These are phyloP conservation scores for Philereme vetulata DNA, from an alignment of 2,888 invertebrate genomes.

Conservation along the genomic window DNA sequence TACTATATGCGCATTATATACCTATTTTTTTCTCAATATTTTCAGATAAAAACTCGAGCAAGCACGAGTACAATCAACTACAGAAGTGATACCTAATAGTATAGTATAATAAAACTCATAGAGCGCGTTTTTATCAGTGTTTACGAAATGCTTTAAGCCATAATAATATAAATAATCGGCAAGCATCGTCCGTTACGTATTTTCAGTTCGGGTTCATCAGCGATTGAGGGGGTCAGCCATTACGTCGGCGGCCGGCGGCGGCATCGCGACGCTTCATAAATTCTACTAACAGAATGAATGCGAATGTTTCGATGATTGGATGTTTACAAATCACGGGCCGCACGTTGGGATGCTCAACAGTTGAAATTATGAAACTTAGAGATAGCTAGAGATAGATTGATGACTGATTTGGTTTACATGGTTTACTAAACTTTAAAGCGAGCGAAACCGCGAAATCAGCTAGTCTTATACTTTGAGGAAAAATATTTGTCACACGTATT, in stretches of 20 bases:
- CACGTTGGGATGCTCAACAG: too few relatives aligned
- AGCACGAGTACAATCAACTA: conserved; percentile 19
- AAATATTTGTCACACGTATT: conserved; percentile 17
- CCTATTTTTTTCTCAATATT: conserved; percentile 1
- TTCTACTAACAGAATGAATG: too few relatives aligned
- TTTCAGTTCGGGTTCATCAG: conserved; percentile 38
- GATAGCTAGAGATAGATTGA: too few relatives aligned
- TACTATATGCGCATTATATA: conserved; percentile 11
- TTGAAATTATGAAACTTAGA: too few relatives aligned
- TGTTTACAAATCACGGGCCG: too few relatives aligned
- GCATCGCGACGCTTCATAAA: too few relatives aligned
- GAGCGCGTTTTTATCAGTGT: conserved; percentile 23
- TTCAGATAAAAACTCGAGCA: conserved; percentile 17
- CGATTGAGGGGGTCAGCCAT: conserved; percentile 41
- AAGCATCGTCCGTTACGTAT: conserved; percentile 30
- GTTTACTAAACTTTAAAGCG: too few relatives aligned
- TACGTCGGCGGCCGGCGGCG: conserved; percentile 35
- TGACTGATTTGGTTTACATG: too few relatives aligned
- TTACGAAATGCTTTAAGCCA: conserved; percentile 32
- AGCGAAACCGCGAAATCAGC: too few relatives aligned
- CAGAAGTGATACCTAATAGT: conserved; percentile 12
- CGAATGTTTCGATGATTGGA: too few relatives aligned
- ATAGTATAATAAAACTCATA: conserved; percentile 9
- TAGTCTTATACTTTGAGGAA: neutral
- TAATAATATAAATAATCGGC: conserved; percentile 24